Conservation (phyloP, 2,888 invertebrate genomes). For the Ectemnius continuus region DNA sequence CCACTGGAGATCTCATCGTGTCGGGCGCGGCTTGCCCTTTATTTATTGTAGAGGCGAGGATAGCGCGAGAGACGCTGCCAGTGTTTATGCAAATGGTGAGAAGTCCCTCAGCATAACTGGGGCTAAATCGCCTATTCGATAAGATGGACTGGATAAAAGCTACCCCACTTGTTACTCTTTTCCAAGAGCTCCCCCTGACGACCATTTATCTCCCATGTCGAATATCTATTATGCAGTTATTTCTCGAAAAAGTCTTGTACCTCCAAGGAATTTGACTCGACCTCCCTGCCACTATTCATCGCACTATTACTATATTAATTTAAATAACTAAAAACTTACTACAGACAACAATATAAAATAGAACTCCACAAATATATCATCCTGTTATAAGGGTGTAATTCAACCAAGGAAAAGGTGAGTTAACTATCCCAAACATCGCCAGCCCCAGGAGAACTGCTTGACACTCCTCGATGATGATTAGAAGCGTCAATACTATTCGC, state of each 20-base stretch:
- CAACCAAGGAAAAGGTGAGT: too few species aligned
- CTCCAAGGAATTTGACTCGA: background rate
- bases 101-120: constrained; percentile 57
- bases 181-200: constrained; percentile 11
- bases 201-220: constrained; percentile 44
- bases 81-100: constrained; percentile 59
- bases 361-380: too few species aligned
- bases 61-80: constrained; percentile 29
- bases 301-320: background rate
- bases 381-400: too few species aligned
- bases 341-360: too few species aligned
- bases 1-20: background rate
- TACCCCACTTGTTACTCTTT: constrained; percentile 60
- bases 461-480: too few species aligned
- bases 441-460: too few species aligned
- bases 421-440: too few species aligned
- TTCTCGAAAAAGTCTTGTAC: background rate
- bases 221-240: constrained; percentile 51
- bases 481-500: too few species aligned
- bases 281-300: background rate
- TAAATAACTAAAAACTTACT: too few species aligned
- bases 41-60: constrained; percentile 60
- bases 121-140: constrained; percentile 56
- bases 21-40: constrained; percentile 25
- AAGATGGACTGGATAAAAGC: constrained; percentile 60